phyloP scores from a whole-genome alignment of 1,140 invertebrate genomes.

The Hycleus cichorii region DNA sequence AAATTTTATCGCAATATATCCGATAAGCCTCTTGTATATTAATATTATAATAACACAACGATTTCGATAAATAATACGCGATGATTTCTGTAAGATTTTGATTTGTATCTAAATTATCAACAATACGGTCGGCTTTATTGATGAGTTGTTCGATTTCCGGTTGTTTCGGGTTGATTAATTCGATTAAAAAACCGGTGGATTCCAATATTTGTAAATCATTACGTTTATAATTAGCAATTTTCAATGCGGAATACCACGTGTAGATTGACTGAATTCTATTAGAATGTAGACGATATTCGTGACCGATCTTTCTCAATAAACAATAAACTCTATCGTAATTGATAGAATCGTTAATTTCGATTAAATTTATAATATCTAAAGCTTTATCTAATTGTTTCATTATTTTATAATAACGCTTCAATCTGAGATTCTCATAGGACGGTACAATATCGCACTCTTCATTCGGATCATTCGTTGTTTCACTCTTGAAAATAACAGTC shows the following conservation, averaged over 20 bases:
- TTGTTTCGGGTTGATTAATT: conserved; percentile 3
- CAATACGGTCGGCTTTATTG: neutral
- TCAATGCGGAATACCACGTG: conserved; percentile 11
- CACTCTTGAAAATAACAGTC: neutral
- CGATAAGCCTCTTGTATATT: conserved; percentile 6
- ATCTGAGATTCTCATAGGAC: conserved; percentile 14
- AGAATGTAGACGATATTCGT: conserved; percentile 8
- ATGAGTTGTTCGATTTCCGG: neutral
- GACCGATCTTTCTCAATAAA: neutral
- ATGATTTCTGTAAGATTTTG: conserved; percentile 4
- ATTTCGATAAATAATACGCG: conserved; percentile 17
- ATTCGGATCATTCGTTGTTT: conserved; percentile 14
- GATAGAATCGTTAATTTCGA: neutral
- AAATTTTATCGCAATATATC: neutral
- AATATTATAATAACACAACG: conserved; percentile 9
- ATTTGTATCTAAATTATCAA: neutral
- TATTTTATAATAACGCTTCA: conserved; percentile 8
- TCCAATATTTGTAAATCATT: conserved; percentile 2
- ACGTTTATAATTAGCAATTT: neutral
- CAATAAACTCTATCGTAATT: neutral
- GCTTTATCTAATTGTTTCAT: conserved; percentile 11
- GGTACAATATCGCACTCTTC: conserved; percentile 22
- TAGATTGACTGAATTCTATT: conserved; percentile 4
- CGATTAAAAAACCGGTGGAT: conserved; percentile 13
- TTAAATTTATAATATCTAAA: neutral